Base-by-base conservation (phyloP, 2,797 vertebrate species). In the Sorex maritimensis region DNA sequence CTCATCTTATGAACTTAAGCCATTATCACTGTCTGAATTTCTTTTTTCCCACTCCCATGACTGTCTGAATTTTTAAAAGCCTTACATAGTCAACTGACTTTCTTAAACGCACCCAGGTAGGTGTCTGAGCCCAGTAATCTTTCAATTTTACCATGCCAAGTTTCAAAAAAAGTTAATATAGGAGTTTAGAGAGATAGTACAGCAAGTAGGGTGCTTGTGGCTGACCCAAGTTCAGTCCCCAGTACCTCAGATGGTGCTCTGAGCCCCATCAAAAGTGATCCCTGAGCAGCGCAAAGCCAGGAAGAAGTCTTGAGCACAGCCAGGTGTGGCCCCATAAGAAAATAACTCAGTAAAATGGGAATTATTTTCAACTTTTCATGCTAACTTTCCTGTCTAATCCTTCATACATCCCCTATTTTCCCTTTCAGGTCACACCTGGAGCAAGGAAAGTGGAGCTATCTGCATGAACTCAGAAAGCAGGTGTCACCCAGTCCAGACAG, bases 381-480 rank as follows among this genome's bases (percentile, higher is more conserved):
- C 58, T 68, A 9, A 28, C n/a, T 87, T 91, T 89, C 84, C 73
- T 77, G 92, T 69, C 41, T 11, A 88, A 78, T 84, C n/a, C 41
- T 86, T 69, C 86, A 83, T 67, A 55, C 0, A 83, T 11, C 15
- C 6, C 81, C 26, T 83, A 10, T 52, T 67, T 13, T 81, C 17
- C 38, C 14, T 81, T 61, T 81, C 81, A 88, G 28, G 44, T 86
- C 72, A 68, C 17, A 73, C 30, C 68, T 1, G 4, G 21, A 89
- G 44, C 30, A 63, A 4, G 79, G 26, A 65, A 5, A 71, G 26
- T 72, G 15, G 93, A 80, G 34, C 14, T 77, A 82, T 30, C 38
- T 77, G 75, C 14, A 65, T 15, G 58, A 75, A 19, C 12, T 82
- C 26, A n/a, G 19, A 23, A 79, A 63, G 17, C 4, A 49, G 19